phyloP scores from a whole-genome alignment of 2,888 invertebrate genomes.

The Eupithecia insigniata region DNA sequence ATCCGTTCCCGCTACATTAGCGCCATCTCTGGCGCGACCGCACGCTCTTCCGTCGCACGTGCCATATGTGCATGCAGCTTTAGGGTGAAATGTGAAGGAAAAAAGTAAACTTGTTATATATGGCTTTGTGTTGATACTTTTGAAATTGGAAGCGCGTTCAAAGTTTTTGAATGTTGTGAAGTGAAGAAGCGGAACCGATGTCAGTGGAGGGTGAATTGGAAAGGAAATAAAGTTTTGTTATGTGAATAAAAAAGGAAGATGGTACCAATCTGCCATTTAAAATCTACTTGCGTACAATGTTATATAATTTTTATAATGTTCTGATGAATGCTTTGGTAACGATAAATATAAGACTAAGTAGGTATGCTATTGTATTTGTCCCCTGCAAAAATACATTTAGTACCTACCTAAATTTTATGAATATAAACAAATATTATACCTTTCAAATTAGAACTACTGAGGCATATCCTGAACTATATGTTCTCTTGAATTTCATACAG shows the following conservation, averaged over 20 bases:
- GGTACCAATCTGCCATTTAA: not conserved
- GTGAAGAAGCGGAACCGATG: slow-evolving; percentile 7
- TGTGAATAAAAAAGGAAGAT: not conserved
- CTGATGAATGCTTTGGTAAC: not conserved
- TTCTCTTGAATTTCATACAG: not conserved
- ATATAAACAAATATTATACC: not conserved
- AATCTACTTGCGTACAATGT: not conserved
- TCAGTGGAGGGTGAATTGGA: not conserved
- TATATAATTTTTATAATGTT: not conserved
- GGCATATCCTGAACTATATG: not conserved
- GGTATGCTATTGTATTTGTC: not conserved
- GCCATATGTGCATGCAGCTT: slow-evolving; percentile 36
- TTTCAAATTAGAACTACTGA: not conserved
- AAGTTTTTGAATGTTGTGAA: slow-evolving; percentile 3
- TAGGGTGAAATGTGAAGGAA: slow-evolving; percentile 29
- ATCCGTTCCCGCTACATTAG: slow-evolving; percentile 38
- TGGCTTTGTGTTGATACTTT: slow-evolving; percentile 27
- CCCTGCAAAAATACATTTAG: too few relatives aligned
- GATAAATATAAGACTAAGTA: not conserved
- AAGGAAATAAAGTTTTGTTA: not conserved
- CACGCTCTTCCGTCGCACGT: slow-evolving; percentile 36
- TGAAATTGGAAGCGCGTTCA: slow-evolving; percentile 22
- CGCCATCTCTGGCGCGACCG: slow-evolving; percentile 34
- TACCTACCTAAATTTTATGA: not conserved
- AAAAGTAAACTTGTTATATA: slow-evolving; percentile 27